Base-by-base conservation (phyloP, 2,797 vertebrate genomes). In the Rhinoraja longicauda region DNA sequence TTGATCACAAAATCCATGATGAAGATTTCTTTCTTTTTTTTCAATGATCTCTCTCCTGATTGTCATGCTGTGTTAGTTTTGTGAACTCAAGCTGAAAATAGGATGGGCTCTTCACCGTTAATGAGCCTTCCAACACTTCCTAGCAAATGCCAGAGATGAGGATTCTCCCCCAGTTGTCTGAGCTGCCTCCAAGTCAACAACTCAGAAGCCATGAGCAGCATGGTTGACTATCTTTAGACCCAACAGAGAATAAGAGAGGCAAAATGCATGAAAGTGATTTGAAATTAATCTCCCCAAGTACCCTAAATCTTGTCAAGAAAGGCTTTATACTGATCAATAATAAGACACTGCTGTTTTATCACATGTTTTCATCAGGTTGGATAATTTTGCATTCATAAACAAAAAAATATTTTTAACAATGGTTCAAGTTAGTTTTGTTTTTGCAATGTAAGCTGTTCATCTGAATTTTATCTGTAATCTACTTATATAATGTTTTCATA, bases 401-500 rank as follows among this genome's bases (percentile, higher is more conserved):
- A 67, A 67, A 8, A 29, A 21, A 32, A 88, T 57, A 19, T 32
- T 64, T 62, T 67, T 67, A 67, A 67, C 26, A 59, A 36, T 88
- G 15, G 7, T 62, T 2, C 32, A 32, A 2, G 15, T 32, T 67
- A 32, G 7, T n/a, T 32, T 53, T n/a, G n/a, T 57, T 62, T 29
- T 72, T 91, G 36, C 88, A 26, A 70, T 17, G 8, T 90, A 24
- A 59, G 53, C 72, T 29, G 67, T 64, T n/a, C 59, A 64, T 62
- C 17, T 64, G 26, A 36, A 13, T 86, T 86, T 62, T 45, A 82
- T 59, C 12, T 78, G 29, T 59, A n/a, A 45, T 5, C 45, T 77
- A 79, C 82, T 39, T 59, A n/a, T 93, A 26, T n/a, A 0, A 32
- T 93, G 93, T 64, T 70, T 32, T 90, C 93, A 19, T 92, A 29